Evolutionary conservation across 2,888 invertebrate species (phyloP), one percentile per base, ranked within the genome.

Genomic region (Portevinia maculata): DNA sequence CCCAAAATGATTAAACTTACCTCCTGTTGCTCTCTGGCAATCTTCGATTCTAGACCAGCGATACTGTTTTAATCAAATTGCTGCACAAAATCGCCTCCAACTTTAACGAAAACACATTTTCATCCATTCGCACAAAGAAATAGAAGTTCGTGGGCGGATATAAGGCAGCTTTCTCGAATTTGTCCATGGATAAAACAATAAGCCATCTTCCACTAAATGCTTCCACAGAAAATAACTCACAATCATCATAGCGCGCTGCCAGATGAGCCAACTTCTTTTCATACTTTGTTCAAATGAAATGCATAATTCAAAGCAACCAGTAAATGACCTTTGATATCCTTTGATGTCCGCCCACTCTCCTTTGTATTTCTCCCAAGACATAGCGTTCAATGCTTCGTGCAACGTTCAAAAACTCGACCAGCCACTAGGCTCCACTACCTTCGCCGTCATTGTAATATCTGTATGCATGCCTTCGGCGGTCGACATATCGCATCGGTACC

Each of bases 251-350:
- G 41, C 50, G 50, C 7, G 34, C 48, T 37, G 30, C 46, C 46
- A 39, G 28, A 32, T 65, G 13, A 19, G 8, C 9, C 32, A 64
- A 59, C 73, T 28, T 52, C 28, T n/a, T 37, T 39, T 8, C 19
- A 44, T 75, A 44, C 69, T 62, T 69, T 67, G 48, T 79, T 24
- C 62, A 69, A 79, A 79, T 70, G 70, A 71, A 76, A 83, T 48
- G 65, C 76, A 76, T 83, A 76, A 83, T 71, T 76, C 76, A 83
- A 60, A 44, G 65, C 53, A 83, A 65, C 76, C 62, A 71, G 73
- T 48, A 76, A 81, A 60, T 76, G 83, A 83, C 83, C 76, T 83
- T 83, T 83, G 83, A 21, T 71, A 76, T 83, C 83, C 76, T 83
- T 70, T 44, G 41, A 60, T 76, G 52, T 15, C 71, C 83, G 83